Base-by-base conservation (phyloP, 2,113 vertebrate species). In the Eonycteris spelaea region DNA sequence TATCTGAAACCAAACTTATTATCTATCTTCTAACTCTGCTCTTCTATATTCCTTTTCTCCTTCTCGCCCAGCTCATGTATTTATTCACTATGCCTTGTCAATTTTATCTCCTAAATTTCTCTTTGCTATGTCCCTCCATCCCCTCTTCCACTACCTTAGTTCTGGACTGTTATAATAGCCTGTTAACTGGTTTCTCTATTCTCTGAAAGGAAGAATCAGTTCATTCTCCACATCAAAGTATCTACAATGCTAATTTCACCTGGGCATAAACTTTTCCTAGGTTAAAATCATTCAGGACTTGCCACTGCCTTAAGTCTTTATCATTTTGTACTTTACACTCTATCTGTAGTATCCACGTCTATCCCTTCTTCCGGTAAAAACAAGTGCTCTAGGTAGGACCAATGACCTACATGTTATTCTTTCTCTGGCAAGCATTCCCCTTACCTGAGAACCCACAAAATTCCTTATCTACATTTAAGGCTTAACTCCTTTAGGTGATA, bases 161-260 rank as follows among this genome's bases (percentile, higher is more conserved):
- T 91, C 83, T 38, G 33, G 16, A 88, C 33, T 88, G 33, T 21
- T 68, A 1, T 21, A 78, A 79, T 0, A 22, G 15, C 38, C 35
- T 85, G 9, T 48, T 71, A 90, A 77, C 61, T 90, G 75, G n/a
- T 48, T 95, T 94, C 74, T 90, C 84, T 53, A 16, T 68, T 94
- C 91, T 75, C 65, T 86, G 65, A 75, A 80, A 84, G 18, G 45
- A 89, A 89, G 30, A 40, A 87, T 53, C 75, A 73, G 83, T 24
- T 15, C 16, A 43, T 8, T 15, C 24, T 87, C 57, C 28, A 74
- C 7, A 24, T 61, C 3, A 70, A 55, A 88, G 28, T 82, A 85
- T 21, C 30, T 88, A 61, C 30, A 73, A 73, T 35, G 35, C 26
- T 90, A 38, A 77, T 84, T 75, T 91, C 33, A 79, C 63, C 35